phyloP scores from a whole-genome alignment of 2,888 invertebrate genomes.

The Monoplex corrugatus region DNA sequence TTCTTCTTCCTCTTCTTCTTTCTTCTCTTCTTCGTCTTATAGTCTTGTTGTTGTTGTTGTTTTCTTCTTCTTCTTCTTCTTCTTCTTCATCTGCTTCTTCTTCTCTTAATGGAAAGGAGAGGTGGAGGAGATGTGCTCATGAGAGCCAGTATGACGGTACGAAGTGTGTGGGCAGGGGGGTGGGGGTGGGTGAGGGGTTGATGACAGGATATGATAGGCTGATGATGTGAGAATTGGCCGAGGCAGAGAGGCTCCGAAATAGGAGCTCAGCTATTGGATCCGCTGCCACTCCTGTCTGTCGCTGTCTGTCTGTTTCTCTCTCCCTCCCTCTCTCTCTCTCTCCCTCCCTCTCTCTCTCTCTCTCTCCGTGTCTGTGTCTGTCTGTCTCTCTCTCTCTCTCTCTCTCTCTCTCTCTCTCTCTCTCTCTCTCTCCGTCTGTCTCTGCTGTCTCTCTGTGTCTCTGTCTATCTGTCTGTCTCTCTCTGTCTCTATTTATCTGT shows the following conservation, averaged over 20 bases:
- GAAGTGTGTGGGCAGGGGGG: background rate
- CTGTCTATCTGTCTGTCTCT: background rate
- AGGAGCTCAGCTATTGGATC: background rate
- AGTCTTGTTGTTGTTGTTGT: background rate
- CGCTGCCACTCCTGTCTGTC: background rate
- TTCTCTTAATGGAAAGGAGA: background rate
- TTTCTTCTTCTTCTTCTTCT: background rate
- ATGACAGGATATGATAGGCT: background rate
- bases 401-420: background rate
- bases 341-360: background rate
- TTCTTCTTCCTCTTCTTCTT: too few species aligned
- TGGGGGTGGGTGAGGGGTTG: background rate
- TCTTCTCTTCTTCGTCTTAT: too few species aligned
- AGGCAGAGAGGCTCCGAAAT: background rate
- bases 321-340: background rate
- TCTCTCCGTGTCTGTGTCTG: background rate
- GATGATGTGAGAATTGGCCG: too few species aligned
- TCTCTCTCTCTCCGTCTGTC: background rate
- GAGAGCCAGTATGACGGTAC: background rate
- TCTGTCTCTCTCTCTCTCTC: constrained; percentile 20
- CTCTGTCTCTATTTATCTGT: background rate
- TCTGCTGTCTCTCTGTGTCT: background rate
- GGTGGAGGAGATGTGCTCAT: background rate
- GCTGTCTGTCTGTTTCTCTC: background rate
- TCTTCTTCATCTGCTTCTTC: background rate